Conservation (phyloP, 2,888 invertebrate species). For the Thecophora atra region DNA sequence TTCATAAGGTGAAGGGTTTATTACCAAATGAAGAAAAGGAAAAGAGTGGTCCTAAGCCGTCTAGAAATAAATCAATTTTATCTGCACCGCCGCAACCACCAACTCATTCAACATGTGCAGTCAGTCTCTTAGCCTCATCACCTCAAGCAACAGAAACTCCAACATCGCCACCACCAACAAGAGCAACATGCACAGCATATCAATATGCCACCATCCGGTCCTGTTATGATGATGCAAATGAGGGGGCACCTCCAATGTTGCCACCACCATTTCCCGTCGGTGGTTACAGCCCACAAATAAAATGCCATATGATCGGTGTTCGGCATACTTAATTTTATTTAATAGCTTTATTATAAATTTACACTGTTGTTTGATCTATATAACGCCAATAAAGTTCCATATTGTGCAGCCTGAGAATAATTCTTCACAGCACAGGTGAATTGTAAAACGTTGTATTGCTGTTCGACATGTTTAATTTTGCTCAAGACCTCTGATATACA, state of each 20-base stretch:
- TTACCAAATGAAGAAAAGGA: constrained; percentile 96
- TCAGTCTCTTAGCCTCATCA: constrained; percentile 52
- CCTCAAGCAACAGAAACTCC: constrained; percentile 48
- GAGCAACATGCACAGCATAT: constrained; percentile 51
- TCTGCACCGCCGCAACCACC: constrained; percentile 62
- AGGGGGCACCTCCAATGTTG: constrained; percentile 66
- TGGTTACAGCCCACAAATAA: constrained; percentile 65
- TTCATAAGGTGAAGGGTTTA: constrained; percentile 93
- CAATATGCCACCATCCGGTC: constrained; percentile 59
- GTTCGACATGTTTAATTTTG: no score
- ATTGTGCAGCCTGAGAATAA: no score
- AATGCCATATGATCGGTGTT: no score
- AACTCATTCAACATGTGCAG: constrained; percentile 39
- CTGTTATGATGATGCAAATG: constrained; percentile 66
- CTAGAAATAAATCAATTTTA: constrained; percentile 62
- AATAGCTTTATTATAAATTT: no score
- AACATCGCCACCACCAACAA: constrained; percentile 45
- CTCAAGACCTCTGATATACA: no score
- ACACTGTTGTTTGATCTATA: no score
- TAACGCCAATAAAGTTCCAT: no score
- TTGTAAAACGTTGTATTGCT: no score
- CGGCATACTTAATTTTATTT: no score
- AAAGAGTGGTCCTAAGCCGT: constrained; percentile 93
- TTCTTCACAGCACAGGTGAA: no score
- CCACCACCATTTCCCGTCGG: constrained; percentile 67